A percentile compares a stretch with the other conserved stretches of the same genome.
Conservation (phyloP, 2,113 vertebrate genomes). For the Microcebus murinus region DNA sequence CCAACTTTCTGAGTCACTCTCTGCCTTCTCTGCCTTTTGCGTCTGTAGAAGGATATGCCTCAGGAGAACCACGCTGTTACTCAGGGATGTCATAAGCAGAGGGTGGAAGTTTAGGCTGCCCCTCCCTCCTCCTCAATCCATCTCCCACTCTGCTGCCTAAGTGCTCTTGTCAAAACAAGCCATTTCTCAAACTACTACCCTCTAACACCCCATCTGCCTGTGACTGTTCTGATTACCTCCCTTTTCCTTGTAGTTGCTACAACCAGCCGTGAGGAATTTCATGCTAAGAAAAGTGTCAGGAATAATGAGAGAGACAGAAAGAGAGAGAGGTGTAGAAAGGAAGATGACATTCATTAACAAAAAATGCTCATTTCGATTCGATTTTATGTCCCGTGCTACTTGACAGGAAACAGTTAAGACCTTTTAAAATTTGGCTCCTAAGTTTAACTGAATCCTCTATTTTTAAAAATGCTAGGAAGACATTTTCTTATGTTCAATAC, state of each 20-base stretch:
- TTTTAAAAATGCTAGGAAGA: background rate
- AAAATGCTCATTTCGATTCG: background rate
- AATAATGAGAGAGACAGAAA: background rate
- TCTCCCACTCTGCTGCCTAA: background rate
- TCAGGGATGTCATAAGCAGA: background rate
- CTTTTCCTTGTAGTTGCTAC: background rate
- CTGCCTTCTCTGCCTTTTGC: background rate
- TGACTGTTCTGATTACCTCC: background rate
- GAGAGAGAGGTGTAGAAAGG: background rate
- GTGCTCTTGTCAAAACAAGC: slow-evolving; percentile 8
- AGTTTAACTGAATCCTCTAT: background rate
- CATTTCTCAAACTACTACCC: background rate
- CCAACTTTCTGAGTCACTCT: background rate
- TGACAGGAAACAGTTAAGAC: background rate
- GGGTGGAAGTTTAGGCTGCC: background rate
- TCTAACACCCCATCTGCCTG: background rate
- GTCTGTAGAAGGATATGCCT: background rate
- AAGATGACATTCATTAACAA: background rate
- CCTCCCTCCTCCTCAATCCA: background rate
- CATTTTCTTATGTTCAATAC: background rate
- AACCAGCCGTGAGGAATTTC: background rate
- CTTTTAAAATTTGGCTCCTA: background rate
- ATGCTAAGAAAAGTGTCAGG: background rate
- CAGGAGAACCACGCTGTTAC: background rate
- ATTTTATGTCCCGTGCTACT: background rate